Evolutionary conservation across 2,797 vertebrate species (phyloP), one percentile per base, ranked within the genome.

Genomic region (Avahi laniger): DNA sequence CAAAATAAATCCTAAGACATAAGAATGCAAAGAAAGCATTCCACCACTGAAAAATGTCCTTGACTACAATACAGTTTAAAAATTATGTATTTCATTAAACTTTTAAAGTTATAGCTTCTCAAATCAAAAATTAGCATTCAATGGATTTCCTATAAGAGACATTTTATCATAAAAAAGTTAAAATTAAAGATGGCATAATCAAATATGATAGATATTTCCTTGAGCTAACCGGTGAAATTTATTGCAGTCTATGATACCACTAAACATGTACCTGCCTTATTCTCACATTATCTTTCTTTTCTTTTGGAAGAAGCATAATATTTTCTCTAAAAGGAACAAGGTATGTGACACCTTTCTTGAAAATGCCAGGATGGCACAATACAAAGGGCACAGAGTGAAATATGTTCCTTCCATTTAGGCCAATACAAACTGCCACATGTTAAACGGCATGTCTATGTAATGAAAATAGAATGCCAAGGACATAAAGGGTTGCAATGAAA

Each of bases 391-490:
- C 17, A 35, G 67, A 93, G 67, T 28, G 30, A 89, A 96, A 72
- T 89, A 17, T 38, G 59, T 33, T 93, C 2, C 41, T 78, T 69
- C 88, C 54, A 38, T 91, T 82, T 82, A 80, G 14, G 93, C 4
- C 4, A 83, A 41, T 63, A 20, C 20, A 4, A 10, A 20, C 13
- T 83, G n/a, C 79, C 54, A 41, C 43, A 41, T 2, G 17, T 54
- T 78, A 96, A 81, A 83, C 20, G 0, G 43, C 5, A 20, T 61
- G 76, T 35, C 20, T 78, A 52, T 35, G 76, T 54, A 54, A 38
- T 96, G 90, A 52, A 96, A 95, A 94, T 6, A 95, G 92, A 93
- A 94, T 94, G 88, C 85, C 96, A 97, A 98, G 92, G 93, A 97
- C 95, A 94, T 95, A 73, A 76, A 95, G 41, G 59, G 38, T 78